A percentile compares a stretch with the other conserved stretches of the same genome.
Evolutionary conservation across 2,797 vertebrate species (phyloP).

Genomic region (Oreochromis grahami): DNA sequence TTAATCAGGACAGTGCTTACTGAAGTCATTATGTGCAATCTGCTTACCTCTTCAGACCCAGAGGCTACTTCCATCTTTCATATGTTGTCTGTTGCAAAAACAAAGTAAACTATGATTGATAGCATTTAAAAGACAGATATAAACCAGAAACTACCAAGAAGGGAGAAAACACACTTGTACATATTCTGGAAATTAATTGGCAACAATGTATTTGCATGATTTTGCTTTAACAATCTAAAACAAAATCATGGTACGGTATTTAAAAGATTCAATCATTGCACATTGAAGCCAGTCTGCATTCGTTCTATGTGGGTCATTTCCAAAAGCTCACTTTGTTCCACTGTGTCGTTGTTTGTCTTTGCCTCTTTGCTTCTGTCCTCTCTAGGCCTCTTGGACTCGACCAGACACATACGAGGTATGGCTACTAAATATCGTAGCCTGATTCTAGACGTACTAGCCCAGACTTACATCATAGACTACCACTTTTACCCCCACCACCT

Average conservation of each 20-base stretch:
- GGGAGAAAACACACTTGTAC: not conserved
- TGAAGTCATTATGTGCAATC: not conserved
- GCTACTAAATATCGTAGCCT: slow-evolving; percentile 82
- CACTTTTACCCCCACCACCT: not conserved
- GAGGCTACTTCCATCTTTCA: not conserved
- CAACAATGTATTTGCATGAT: not conserved
- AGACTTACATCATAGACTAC: slow-evolving; percentile 35
- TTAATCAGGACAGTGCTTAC: not conserved
- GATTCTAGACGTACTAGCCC: slow-evolving; percentile 52
- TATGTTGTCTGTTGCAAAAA: not conserved
- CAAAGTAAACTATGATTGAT: not conserved
- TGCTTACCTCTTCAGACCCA: not conserved
- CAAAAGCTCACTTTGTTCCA: slow-evolving; percentile 49
- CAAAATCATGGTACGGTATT: not conserved
- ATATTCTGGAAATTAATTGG: not conserved
- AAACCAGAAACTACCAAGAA: not conserved
- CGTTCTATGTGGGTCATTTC: not conserved
- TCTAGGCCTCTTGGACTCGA: slow-evolving; percentile 99
- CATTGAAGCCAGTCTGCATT: not conserved
- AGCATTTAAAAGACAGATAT: not conserved
- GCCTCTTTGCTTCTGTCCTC: slow-evolving; percentile 80
- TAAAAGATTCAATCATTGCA: not conserved
- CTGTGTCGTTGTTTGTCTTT: slow-evolving; percentile 71
- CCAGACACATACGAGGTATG: slow-evolving; percentile 98
- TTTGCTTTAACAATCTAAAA: not conserved